Evolutionary conservation across 2,797 vertebrate species (phyloP), one percentile per base, ranked within the genome.

Genomic region (Hemitrygon akajei): DNA sequence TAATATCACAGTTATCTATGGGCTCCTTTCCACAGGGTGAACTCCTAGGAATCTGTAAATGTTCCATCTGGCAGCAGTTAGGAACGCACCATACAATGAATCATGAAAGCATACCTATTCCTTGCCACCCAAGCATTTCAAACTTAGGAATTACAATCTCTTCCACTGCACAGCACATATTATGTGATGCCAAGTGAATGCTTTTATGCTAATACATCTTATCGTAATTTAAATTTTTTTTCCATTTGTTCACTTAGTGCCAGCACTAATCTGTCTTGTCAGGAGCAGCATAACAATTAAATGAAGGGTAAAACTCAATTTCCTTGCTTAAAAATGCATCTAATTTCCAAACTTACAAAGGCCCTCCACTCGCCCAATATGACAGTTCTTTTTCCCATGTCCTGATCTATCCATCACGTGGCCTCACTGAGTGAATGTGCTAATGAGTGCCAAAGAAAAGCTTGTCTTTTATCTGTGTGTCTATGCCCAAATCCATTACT

Each of bases 1-100:
- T 37, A 66, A 89, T 69, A 37, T 89, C 60, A 89, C 69, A 10
- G 20, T 9, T 91, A 71, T 14, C 18, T 40, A 71, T 7, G 37
- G 16, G 37, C 89, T 73, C 20, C 71, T 75, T 75, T 75, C 71
- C 22, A 75, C 71, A 81, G n/a, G 6, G 71, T 75, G 66, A 27
- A 92, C 89, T 89, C 86, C 22, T 47, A 25, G 20, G 20, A 92
- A 92, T 69, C 71, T 92, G 27, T 92, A 73, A 92, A 92, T 56
- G 27, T 69, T 75, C 71, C 37, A 27, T 34, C 75, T 56, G 37
- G 91, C 91, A 22, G n/a, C 16, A 37, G 30, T 66, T 58, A 84
- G 10, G 11, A 60, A 58, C 82, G 34, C 86, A 89, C 30, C n/a
- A 18, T 34, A 16, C 86, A 37, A 66, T 89, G 86, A 69, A 37